Base-by-base conservation (phyloP, 1,140 invertebrate species). In the Centruroides sculpturatus region DNA sequence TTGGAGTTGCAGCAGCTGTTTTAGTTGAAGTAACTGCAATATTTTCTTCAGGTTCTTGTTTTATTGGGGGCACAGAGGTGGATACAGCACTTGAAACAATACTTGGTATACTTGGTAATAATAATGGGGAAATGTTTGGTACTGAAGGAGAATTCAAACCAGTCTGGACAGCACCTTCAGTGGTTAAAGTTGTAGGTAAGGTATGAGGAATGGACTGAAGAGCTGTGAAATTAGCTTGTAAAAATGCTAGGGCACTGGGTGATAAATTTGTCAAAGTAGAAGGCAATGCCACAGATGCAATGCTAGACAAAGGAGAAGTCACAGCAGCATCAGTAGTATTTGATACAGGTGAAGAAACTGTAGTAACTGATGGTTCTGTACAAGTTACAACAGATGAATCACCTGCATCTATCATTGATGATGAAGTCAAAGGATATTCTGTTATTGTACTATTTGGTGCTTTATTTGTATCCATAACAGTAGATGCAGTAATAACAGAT, bases 241-340 rank as follows among this genome's bases (percentile, higher is more conserved):
- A 55, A 36, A 58, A 63, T 53, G 62, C 62, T 35, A 63, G 48
- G 12, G 62, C 62, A 60, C 62, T 63, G 41, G 62, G 55, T 49
- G 62, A 60, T 36, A 64, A 56, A 51, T 59, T 64, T 23, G 62
- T 53, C 13, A 64, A 64, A 4, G 60, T 47, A 5, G 62, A 60
- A n/a, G 62, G 62, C 4, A 64, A 47, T 13, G 58, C 59, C 12
- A 56, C 46, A 34, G 55, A 55, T 5, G 56, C 50, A 36, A 63
- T 46, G 34, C 57, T 59, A n/a, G 58, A 51, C 6, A 63, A 13
- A n/a, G 58, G 35, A 3, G 56, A 36, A 35, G 54, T 51, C 50
- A 13, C 23, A 51, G 12, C 12, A 51, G 50, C 23, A n/a, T 51
- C 50, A 51, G 12, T 51, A 51, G 12, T 34, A n/a, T 13, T n/a